Evolutionary conservation across 2,888 invertebrate species (phyloP), one percentile per base, ranked within the genome.

Genomic region (Cheilosia impressa): DNA sequence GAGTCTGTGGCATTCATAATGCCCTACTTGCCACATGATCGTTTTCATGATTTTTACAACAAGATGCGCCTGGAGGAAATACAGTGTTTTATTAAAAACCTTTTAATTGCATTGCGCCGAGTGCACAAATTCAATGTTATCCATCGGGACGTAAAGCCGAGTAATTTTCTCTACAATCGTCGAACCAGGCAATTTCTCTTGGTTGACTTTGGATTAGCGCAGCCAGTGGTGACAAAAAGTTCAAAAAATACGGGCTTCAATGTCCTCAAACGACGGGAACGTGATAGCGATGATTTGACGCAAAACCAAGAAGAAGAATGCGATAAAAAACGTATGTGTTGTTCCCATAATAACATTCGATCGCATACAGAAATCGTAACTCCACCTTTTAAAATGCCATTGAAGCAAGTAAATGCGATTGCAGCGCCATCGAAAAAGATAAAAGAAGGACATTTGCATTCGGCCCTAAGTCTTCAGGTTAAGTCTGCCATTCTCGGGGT

Each of bases 151-250:
- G 95, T 98, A 52, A 98, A 98, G 92, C 98, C 98, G 1, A 96
- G 96, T 92, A 98, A 98, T 93, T 98, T 98, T 91, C 93, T 98
- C 10, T 97, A 97, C 90, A 96, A 97, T 91, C 93, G 97, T 15
- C 93, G 93, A 34, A 94, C 94, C 80, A 93, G 93, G 88, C 95
- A 96, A 89, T 96, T 95, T 92, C 93, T 96, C 66, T 92, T 98
- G 85, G 97, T 98, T 15, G 98, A 98, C 92, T 98, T 98, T 93
- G 98, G 98, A 0, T 93, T 98, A 87, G 97, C 98, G 24, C 97
- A 98, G 92, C 94, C 94, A 62, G 89, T 91, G 31, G 53, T 84
- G 10, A 19, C 87, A 6, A 77, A 78, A 34, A 5, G 50, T 38
- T 43, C 68, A 24, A 43, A 69, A 38, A 50, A 52, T 4, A 68